These are phyloP conservation scores for Cyanoramphus novaezelandiae DNA, from an alignment of 2,113 vertebrate species.

Conservation along the genomic window DNA sequence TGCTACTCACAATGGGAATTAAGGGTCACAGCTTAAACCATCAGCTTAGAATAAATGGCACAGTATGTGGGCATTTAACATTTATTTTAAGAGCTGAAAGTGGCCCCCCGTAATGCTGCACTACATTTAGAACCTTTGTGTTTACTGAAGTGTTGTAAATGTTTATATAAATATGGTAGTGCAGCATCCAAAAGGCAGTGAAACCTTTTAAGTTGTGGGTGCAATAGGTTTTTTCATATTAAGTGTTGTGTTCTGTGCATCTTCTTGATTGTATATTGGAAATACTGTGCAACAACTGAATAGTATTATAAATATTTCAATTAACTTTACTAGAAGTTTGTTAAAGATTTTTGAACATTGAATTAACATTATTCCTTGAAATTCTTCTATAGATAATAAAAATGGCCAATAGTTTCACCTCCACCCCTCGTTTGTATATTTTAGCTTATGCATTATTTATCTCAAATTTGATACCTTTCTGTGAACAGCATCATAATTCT, in stretches of 20 bases:
- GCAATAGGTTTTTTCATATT: constrained; percentile 75
- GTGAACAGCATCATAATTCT: constrained; percentile 60
- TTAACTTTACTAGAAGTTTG: constrained; percentile 83
- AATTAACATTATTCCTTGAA: constrained; percentile 79
- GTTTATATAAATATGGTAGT: constrained; percentile 79
- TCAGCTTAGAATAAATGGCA: constrained; percentile 54
- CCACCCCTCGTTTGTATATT: constrained; percentile 51
- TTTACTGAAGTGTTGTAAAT: constrained; percentile 83
- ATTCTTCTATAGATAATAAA: constrained; percentile 69
- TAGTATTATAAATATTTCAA: constrained; percentile 82
- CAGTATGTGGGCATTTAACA: constrained; percentile 45
- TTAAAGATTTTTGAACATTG: constrained; percentile 83
- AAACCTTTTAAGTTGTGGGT: constrained; percentile 87
- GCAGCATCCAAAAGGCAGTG: constrained; percentile 74
- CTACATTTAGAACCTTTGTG: constrained; percentile 79
- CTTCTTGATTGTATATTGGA: constrained; percentile 84
- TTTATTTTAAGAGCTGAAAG: constrained; percentile 64
- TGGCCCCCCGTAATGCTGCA: constrained; percentile 73
- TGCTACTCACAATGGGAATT: neutral
- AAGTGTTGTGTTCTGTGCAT: constrained; percentile 74
- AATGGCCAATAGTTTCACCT: constrained; percentile 40
- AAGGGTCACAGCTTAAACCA: constrained; percentile 20
- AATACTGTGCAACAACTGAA: constrained; percentile 78
- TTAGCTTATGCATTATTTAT: constrained; percentile 59
- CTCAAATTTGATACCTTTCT: constrained; percentile 65